These are phyloP conservation scores for Heliconius eleuchia DNA, from an alignment of 1,140 invertebrate species.

Conservation along the genomic window DNA sequence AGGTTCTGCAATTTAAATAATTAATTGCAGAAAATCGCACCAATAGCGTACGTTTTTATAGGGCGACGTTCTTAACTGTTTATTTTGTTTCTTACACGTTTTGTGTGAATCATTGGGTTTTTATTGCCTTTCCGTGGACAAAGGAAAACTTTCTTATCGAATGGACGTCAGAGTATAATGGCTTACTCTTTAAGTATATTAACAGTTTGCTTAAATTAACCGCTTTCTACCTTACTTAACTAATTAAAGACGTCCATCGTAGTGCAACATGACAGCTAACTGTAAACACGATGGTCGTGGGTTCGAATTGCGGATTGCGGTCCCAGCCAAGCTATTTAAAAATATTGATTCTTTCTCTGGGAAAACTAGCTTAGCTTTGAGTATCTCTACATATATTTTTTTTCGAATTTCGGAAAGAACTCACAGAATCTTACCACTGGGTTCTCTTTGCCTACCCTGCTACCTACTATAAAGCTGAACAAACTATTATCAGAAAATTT, in stretches of 20 bases:
- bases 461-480: no score
- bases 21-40: neutral
- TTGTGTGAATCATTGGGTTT: conserved; percentile 19
- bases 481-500: no score
- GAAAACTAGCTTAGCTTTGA: no score
- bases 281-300: neutral
- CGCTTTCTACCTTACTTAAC: neutral
- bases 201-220: neutral
- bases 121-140: conserved; percentile 18
- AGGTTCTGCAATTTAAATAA: neutral
- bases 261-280: neutral
- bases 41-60: neutral
- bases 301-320: neutral
- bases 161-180: conserved; percentile 6
- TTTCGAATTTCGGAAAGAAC: no score
- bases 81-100: conserved; percentile 5
- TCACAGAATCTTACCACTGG: no score
- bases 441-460: no score
- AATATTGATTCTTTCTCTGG: no score
- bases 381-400: no score
- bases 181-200: neutral
- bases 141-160: conserved; percentile 8
- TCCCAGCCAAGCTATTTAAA: no score
- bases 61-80: conserved; percentile 6
- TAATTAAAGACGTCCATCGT: neutral